Evolutionary conservation across 2,113 vertebrate species (phyloP), one percentile per base, ranked within the genome.

Genomic region (Oophaga pumilio): DNA sequence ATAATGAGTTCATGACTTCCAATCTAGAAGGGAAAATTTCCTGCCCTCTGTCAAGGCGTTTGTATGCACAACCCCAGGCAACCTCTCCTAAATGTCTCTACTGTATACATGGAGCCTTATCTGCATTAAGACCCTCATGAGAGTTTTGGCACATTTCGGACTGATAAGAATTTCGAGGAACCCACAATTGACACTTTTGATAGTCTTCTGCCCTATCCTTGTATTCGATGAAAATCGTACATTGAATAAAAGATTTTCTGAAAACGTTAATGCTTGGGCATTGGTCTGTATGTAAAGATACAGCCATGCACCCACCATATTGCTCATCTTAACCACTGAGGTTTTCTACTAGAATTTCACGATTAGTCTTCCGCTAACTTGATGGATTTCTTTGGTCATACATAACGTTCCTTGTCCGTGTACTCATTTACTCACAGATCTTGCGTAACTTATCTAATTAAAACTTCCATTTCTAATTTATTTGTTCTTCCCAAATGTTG

Each of bases 1-100:
- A 74, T 74, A 74, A 74, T 74, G 71, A 74, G 71, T 74, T 74
- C 71, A 74, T 74, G 71, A 74, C 71, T 74, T 74, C 71, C 71
- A 74, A 74, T 74, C 71, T 74, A 74, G 71, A 22, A 74, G 13
- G 71, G 71, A 50, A 74, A 74, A 74, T 74, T 74, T 74, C 71
- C 71, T 74, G 71, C 43, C 71, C 71, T 74, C 71, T 74, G 71
- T 74, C 71, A 74, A 74, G 71, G 43, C 71, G 50, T 74, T 50
- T 74, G 71, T 74, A 74, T 74, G 71, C 43, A 50, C 71, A 74
- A 50, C 71, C 71, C 71, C 71, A 74, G 71, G 28, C 43, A 50
- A 74, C 33, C 43, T 74, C 71, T 74, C 8, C 43, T 74, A 18
- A 74, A 22, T 50, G 33, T 50, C 43, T 73, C 69, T 22, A 49